Evolutionary conservation across 1,140 invertebrate genomes (phyloP).

Genomic region (Bombus soroeensis): DNA sequence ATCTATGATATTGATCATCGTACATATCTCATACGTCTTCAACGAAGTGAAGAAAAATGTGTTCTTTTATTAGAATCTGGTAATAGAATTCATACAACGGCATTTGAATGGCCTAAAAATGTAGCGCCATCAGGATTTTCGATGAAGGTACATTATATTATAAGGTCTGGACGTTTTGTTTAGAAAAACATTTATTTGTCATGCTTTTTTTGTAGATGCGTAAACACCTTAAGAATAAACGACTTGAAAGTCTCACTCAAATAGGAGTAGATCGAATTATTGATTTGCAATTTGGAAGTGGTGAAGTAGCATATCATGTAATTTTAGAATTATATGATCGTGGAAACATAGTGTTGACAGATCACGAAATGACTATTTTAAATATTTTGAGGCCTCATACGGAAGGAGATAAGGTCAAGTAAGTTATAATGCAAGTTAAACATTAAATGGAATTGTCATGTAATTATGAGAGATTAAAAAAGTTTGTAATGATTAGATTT

Average conservation of each 20-base stretch:
- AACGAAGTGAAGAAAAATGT: slow-evolving; percentile 91
- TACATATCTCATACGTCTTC: slow-evolving; percentile 96
- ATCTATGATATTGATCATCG: slow-evolving; percentile 99
- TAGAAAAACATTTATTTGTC: background rate
- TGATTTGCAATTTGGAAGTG: slow-evolving; percentile 96
- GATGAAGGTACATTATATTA: slow-evolving; percentile 91
- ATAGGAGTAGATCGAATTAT: slow-evolving; percentile 95
- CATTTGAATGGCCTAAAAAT: slow-evolving; percentile 99
- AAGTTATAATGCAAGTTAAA: slow-evolving; percentile 37
- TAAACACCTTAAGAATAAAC: slow-evolving; percentile 98
- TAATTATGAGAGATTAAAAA: background rate
- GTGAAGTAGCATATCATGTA: slow-evolving; percentile 97
- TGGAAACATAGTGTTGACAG: slow-evolving; percentile 98
- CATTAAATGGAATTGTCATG: background rate
- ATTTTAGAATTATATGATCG: slow-evolving; percentile 98
- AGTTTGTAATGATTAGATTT: slow-evolving; percentile 85
- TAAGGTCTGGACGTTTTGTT: background rate
- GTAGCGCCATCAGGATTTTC: slow-evolving; percentile 96
- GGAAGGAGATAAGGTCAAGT: slow-evolving; percentile 95
- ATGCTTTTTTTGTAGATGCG: slow-evolving; percentile 87
- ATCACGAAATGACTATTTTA: slow-evolving; percentile 95
- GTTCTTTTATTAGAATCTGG: slow-evolving; percentile 97
- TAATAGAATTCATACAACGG: slow-evolving; percentile 95
- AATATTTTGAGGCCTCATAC: slow-evolving; percentile 97
- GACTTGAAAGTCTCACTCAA: slow-evolving; percentile 93